phyloP scores from a whole-genome alignment of 2,113 vertebrate species.

The Lasiurus cinereus region DNA sequence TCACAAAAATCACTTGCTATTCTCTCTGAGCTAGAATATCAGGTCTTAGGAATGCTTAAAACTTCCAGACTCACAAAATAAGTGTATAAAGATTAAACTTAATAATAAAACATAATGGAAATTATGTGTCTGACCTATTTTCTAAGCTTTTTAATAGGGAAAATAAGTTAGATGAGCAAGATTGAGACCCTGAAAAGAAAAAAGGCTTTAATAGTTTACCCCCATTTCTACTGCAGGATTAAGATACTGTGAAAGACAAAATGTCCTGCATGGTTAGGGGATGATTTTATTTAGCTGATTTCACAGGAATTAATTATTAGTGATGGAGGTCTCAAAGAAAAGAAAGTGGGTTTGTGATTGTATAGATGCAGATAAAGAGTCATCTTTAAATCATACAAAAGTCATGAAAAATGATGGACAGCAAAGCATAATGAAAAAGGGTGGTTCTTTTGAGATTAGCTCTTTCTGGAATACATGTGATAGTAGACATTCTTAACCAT shows the following conservation, averaged over 20 bases:
- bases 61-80: neutral
- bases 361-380: neutral
- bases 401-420: neutral
- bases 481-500: neutral
- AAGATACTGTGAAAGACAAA: neutral
- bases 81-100: neutral
- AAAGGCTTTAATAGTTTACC: neutral
- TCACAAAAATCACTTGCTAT: neutral
- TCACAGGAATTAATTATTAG: neutral
- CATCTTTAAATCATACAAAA: neutral
- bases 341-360: neutral
- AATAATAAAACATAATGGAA: neutral
- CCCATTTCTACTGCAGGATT: neutral
- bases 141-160: neutral
- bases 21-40: neutral
- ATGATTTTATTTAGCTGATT: neutral
- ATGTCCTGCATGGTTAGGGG: neutral
- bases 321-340: neutral
- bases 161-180: neutral
- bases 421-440: neutral
- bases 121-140: neutral
- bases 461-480: neutral
- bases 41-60: neutral
- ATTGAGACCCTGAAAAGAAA: conserved; percentile 19
- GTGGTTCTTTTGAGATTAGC: neutral